A percentile compares a stretch with the other conserved stretches of the same genome.
Conservation (phyloP, 1,140 invertebrate species). For the Nasonia giraulti region DNA sequence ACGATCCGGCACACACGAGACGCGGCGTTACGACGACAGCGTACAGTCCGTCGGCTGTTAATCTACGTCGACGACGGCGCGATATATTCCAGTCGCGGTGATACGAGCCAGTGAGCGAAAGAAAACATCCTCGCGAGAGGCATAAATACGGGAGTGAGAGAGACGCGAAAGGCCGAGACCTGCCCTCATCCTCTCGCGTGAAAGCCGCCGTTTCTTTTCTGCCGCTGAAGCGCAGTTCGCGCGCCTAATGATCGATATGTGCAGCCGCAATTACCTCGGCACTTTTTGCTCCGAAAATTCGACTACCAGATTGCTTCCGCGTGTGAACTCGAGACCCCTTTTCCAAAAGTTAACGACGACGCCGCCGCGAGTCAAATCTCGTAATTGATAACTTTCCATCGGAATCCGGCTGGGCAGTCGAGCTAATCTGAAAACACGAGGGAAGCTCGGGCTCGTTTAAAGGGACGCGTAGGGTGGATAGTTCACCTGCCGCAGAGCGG, state of each 20-base stretch:
- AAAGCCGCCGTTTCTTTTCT: conserved; percentile 5
- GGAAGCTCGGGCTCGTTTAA: background rate
- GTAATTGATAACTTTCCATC: conserved; percentile 11
- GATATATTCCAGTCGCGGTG: background rate
- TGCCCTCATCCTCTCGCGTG: background rate
- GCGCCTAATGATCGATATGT: background rate
- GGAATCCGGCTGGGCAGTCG: background rate
- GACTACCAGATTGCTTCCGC: background rate
- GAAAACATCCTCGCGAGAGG: background rate
- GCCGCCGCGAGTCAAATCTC: background rate
- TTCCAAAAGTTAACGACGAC: background rate
- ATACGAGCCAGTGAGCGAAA: background rate
- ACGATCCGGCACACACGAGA: conserved; percentile 52
- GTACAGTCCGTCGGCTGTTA: background rate
- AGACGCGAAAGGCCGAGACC: conserved; percentile 7
- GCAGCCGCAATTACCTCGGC: conserved; percentile 17
- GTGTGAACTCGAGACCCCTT: background rate
- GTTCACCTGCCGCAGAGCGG: background rate
- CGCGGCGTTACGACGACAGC: too few relatives aligned
- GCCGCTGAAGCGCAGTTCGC: background rate
- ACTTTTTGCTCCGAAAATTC: too few relatives aligned
- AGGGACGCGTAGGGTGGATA: background rate
- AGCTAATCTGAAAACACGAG: background rate
- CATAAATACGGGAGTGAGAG: background rate
- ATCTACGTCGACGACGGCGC: background rate